These are phyloP conservation scores for Lagria hirta DNA, from an alignment of 2,888 invertebrate species.

Conservation along the genomic window DNA sequence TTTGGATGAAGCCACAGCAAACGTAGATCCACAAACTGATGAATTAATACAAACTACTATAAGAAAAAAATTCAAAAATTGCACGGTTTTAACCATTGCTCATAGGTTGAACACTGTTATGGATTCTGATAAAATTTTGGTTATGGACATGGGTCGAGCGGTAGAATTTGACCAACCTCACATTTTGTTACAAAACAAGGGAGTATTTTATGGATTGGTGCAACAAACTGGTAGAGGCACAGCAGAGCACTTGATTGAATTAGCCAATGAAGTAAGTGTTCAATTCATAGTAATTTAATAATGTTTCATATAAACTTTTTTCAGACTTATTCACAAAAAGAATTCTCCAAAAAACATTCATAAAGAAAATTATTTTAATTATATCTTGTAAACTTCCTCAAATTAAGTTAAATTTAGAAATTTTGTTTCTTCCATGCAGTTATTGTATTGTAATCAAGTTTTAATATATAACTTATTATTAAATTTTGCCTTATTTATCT, in stretches of 20 bases:
- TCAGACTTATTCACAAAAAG: background rate
- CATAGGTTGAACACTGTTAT: slow-evolving; percentile 83
- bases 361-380: background rate
- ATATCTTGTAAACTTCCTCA: no score
- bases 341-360: background rate
- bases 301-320: slow-evolving; percentile 2
- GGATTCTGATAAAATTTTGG: slow-evolving; percentile 80
- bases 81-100: slow-evolving; percentile 82
- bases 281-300: no score
- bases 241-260: slow-evolving; percentile 37
- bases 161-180: slow-evolving; percentile 78
- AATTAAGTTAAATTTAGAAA: no score
- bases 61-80: slow-evolving; percentile 70
- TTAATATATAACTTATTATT: no score
- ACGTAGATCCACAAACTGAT: slow-evolving; percentile 78
- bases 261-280: slow-evolving; percentile 36
- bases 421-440: no score
- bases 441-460: no score
- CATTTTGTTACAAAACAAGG: slow-evolving; percentile 58
- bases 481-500: no score
- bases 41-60: slow-evolving; percentile 76
- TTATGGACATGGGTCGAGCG: slow-evolving; percentile 75
- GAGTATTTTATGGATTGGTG: slow-evolving; percentile 56
- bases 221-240: slow-evolving; percentile 63
- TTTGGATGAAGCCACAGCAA: slow-evolving; percentile 76